A percentile compares a stretch with the other conserved stretches of the same genome.
Conservation (phyloP, 1,140 invertebrate genomes). For the Papilio polyxenes region DNA sequence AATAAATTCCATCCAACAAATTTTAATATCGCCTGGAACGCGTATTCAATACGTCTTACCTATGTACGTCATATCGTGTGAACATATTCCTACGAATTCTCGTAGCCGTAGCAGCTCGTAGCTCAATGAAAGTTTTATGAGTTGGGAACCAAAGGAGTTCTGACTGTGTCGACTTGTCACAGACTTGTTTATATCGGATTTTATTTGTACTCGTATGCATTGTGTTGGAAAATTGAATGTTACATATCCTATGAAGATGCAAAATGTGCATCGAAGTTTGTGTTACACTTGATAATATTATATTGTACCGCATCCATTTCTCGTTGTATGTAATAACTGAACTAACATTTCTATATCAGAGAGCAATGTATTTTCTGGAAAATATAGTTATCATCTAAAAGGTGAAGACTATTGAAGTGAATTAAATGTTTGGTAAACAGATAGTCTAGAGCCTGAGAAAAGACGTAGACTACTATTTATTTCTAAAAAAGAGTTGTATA, state of each 20-base stretch:
- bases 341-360: background rate
- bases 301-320: background rate
- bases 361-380: background rate
- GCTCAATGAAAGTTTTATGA: constrained; percentile 17
- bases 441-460: too few species aligned
- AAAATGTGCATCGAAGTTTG: background rate
- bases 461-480: too few species aligned
- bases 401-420: too few species aligned
- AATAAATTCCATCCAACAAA: constrained; percentile 10
- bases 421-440: too few species aligned
- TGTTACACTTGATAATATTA: background rate
- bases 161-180: too few species aligned
- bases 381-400: background rate
- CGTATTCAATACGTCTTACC: background rate
- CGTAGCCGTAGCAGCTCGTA: background rate
- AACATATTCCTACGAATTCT: background rate
- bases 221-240: constrained; percentile 23
- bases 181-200: background rate
- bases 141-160: background rate
- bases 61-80: background rate
- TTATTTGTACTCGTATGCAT: constrained; percentile 14
- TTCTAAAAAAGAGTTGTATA: too few species aligned
- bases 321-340: background rate
- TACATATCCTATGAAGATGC: background rate
- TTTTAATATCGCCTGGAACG: background rate